Base-by-base conservation (phyloP, 2,888 invertebrate species). In the Drosophila atripex region DNA sequence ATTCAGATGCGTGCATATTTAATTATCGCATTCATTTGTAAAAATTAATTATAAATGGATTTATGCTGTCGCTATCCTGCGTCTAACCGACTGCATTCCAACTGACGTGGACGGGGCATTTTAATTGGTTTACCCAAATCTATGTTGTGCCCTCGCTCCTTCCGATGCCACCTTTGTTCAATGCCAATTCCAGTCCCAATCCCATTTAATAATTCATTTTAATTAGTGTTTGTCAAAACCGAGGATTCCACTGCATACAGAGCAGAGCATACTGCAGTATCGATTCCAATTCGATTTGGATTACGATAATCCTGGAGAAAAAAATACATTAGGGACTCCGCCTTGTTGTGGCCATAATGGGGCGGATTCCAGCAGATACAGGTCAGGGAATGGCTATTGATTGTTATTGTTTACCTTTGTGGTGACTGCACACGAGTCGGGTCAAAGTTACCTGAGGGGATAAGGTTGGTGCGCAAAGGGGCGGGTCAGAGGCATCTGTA, bases 31-130 rank as follows among this genome's bases (percentile, higher is more conserved):
- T 53, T 60, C 73, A 66, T 73, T 73, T 66, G 59, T 56, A 56
- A 56, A 56, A 73, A 73, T 73, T 73, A 73, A 73, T 73, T 73
- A 66, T 66, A 73, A 73, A 73, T 73, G 72, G 73, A 73, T 66
- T 73, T 60, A 53, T 56, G 38, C 25, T 41, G 53, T 32, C 46
- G 41, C 56, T 38, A 65, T 56, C 56, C 55, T 32, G 54, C 18
- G 35, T 45, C 56, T 25, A 68, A 68, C 52, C 47, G 16, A 47
- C 16, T 43, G 55, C 70, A 51, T 39, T 14, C 38, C 50, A 28
- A 50, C 39, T 43, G 5, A 41, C 25, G 41, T 47, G 25, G 30
- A 21, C 50, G 3, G 41, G 9, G 21, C 57, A 64, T 57, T 71
- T 72, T 53, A 71, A 71, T 71, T 64, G 73, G 45, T 51, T 69